Percentiles rank a stretch among this genome's conserved stretches.
Conservation (phyloP, 2,113 vertebrate genomes). For the Myiagra hebetior region DNA sequence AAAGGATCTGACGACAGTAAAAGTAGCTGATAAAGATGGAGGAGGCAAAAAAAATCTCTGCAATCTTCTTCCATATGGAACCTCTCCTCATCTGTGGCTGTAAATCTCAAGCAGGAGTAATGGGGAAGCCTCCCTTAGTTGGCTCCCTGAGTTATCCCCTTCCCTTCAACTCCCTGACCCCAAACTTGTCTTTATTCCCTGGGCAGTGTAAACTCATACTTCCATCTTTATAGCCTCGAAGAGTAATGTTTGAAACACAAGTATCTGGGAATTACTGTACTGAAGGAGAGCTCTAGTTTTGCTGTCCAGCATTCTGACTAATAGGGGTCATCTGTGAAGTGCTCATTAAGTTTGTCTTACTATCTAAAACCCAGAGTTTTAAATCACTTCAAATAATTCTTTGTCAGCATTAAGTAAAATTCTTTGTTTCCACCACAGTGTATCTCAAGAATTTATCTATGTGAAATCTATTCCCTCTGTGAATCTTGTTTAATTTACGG, state of each 20-base stretch:
- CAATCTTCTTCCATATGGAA: background rate
- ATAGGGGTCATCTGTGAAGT: constrained; percentile 23
- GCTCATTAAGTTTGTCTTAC: background rate
- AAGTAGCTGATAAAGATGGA: background rate
- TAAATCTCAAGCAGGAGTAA: background rate
- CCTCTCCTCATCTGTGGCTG: background rate
- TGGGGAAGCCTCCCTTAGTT: background rate
- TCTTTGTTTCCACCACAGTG: background rate
- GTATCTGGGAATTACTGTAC: background rate
- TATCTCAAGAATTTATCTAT: constrained; percentile 30
- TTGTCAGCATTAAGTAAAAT: constrained; percentile 39
- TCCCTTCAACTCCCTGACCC: background rate
- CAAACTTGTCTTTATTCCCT: background rate
- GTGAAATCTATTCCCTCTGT: constrained; percentile 29
- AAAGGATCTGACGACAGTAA: background rate
- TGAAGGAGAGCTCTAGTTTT: background rate
- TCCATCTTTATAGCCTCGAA: background rate
- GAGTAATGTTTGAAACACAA: background rate
- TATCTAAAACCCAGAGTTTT: constrained; percentile 3
- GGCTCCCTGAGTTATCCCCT: background rate
- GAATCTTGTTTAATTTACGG: constrained; percentile 43
- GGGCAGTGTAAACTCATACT: background rate
- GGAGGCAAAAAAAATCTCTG: background rate
- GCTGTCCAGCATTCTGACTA: background rate
- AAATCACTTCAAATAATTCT: constrained; percentile 35